Base-by-base conservation (phyloP, 2,113 vertebrate species). In the Ciconia maguari region DNA sequence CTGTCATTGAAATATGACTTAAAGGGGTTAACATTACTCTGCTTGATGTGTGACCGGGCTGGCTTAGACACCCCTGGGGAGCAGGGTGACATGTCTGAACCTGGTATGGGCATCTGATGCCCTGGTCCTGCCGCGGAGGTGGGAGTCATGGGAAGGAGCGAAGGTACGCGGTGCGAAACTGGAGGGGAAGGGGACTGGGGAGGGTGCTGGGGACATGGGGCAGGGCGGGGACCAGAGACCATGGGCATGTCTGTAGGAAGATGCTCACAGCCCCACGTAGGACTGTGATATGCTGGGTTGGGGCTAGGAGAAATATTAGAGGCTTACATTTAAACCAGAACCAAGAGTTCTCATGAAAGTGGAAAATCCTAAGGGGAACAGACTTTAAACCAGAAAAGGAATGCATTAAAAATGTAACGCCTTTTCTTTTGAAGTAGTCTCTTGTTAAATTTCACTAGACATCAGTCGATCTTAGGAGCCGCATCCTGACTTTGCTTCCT, bases 381-480 rank as follows among this genome's bases (percentile, higher is more conserved):
- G 55, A n/a, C 62, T 72, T 93, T 72, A 89, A 94, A 87, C 52
- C 70, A 62, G 89, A 16, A 51, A 71, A 91, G 12, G 61, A 61
- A 74, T 5, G 36, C 89, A 90, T 97, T 71, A 79, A 96, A 91
- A 65, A 81, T 83, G 48, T 65, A 91, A 91, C 86, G 54, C 42
- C 46, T 85, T 81, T 71, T 88, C 92, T 89, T 97, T 95, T 93
- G 93, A 97, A 90, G 83, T 2, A 12, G 27, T 18, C 44, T 93
- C 74, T 54, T 85, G 88, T 71, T 61, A 65, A 42, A 55, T 82
- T 72, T 57, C 29, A 11, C 38, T 9, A 38, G 44, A 24, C 46
- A 36, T 74, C 78, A 55, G 79, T 82, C 6, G 4, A 30, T 92
- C 76, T 87, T 49, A 32, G 83, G 79, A 94, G 32, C 68, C 66